Evolutionary conservation across 2,888 invertebrate species (phyloP).

Genomic region (Ophonus ardosiacus): DNA sequence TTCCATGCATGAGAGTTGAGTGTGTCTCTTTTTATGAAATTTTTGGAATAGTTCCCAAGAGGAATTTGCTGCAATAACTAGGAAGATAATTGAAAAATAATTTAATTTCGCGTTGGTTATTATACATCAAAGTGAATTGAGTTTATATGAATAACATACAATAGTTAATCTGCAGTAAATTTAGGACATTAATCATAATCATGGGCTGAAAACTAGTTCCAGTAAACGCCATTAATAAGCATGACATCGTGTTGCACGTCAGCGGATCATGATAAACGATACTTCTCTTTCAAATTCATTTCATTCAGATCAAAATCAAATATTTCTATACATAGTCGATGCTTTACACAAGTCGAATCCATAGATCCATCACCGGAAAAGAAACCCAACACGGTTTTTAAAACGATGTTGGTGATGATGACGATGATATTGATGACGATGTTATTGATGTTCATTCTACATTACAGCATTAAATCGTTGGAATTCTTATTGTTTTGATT

Average conservation of each 20-base stretch:
- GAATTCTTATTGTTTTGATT: too few species aligned
- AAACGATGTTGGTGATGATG: too few species aligned
- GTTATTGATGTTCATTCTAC: too few species aligned
- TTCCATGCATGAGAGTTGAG: not conserved
- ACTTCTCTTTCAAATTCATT: slow-evolving; percentile 12
- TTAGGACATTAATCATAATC: slow-evolving; percentile 21
- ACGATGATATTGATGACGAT: too few species aligned
- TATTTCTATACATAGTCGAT: not conserved
- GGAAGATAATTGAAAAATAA: slow-evolving; percentile 32
- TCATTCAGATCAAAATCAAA: slow-evolving; percentile 9
- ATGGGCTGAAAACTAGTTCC: slow-evolving; percentile 28
- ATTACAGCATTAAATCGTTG: too few species aligned
- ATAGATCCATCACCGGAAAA: too few species aligned
- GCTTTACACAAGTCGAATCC: too few species aligned
- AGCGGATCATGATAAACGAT: slow-evolving; percentile 5
- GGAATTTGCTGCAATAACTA: slow-evolving; percentile 6
- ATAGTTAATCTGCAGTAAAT: slow-evolving; percentile 37
- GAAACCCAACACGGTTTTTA: too few species aligned
- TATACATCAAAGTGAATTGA: slow-evolving; percentile 37
- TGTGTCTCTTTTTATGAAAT: not conserved
- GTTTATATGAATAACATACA: slow-evolving; percentile 37
- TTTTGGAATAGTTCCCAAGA: slow-evolving; percentile 1
- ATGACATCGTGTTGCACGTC: slow-evolving; percentile 24
- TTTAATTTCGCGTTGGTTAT: slow-evolving; percentile 24
- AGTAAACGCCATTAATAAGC: slow-evolving; percentile 26